These are phyloP conservation scores for Anguilla japonica DNA, from an alignment of 2,113 vertebrate species.

Conservation along the genomic window DNA sequence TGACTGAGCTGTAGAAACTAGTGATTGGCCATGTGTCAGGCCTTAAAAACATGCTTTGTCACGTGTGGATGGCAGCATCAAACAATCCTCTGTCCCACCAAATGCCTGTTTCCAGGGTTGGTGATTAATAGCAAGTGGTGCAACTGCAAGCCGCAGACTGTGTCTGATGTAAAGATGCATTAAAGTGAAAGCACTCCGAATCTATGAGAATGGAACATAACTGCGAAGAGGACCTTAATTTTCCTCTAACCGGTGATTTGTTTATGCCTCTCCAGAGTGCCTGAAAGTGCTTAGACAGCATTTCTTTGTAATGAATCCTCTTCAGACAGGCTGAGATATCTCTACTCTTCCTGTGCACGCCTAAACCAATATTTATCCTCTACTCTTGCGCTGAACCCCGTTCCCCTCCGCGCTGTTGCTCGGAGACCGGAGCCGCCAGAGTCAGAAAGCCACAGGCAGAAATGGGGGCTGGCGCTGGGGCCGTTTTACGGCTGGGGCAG, in stretches of 20 bases:
- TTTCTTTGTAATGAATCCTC: constrained; percentile 7
- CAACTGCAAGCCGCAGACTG: not conserved
- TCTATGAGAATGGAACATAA: not conserved
- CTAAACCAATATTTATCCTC: constrained; percentile 56
- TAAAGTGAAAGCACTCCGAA: not conserved
- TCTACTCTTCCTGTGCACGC: constrained; percentile 43
- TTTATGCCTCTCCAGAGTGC: constrained; percentile 15
- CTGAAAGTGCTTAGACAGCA: constrained; percentile 7
- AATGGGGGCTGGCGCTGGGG: constrained; percentile 24
- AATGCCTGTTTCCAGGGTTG: not conserved
- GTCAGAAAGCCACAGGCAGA: constrained; percentile 17
- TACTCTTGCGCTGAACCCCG: constrained; percentile 32
- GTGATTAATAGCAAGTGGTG: not conserved
- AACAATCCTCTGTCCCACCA: not conserved
- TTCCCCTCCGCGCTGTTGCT: constrained; percentile 42
- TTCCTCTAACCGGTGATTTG: constrained; percentile 7
- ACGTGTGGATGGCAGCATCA: too few species aligned
- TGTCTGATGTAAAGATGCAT: not conserved
- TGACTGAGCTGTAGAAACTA: not conserved
- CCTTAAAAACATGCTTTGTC: not conserved
- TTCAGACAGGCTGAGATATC: constrained; percentile 30
- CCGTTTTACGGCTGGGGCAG: constrained; percentile 29
- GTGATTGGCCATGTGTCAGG: not conserved
- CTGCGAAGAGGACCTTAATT: not conserved
- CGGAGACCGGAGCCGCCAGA: constrained; percentile 38